Percentiles rank a stretch among this genome's conserved stretches.
phyloP scores from a whole-genome alignment of 2,888 invertebrate genomes.

The Alsophila aescularia region DNA sequence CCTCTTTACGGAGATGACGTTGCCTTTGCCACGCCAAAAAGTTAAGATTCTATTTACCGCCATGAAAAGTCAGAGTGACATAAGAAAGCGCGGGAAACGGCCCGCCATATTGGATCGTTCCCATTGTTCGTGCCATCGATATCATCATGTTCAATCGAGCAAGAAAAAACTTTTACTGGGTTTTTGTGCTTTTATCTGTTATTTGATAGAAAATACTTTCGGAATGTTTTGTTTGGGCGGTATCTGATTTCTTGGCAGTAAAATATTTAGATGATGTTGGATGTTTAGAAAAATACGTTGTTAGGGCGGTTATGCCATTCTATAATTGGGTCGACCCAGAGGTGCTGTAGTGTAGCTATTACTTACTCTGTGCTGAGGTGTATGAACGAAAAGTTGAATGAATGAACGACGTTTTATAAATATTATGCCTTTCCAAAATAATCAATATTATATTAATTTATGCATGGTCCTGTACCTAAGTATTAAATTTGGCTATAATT shows the following conservation, averaged over 20 bases:
- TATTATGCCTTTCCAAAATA: no score
- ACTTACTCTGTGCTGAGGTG: no score
- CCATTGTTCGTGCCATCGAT: slow-evolving; percentile 48
- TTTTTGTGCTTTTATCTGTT: slow-evolving; percentile 46
- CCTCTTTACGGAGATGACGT: no score
- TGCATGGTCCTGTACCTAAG: no score
- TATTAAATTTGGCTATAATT: no score
- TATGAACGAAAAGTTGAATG: no score
- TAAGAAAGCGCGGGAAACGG: slow-evolving; percentile 58
- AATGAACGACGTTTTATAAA: no score
- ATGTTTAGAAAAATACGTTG: not conserved
- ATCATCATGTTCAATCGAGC: slow-evolving; percentile 54
- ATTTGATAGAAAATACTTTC: slow-evolving; percentile 42
- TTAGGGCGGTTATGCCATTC: no score
- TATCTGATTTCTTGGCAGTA: slow-evolving; percentile 15
- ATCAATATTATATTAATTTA: no score
- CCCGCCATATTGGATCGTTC: slow-evolving; percentile 54
- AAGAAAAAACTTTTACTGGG: slow-evolving; percentile 51
- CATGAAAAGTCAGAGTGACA: slow-evolving; percentile 44
- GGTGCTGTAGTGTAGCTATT: no score
- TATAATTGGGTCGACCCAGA: no score
- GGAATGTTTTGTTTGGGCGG: slow-evolving; percentile 4
- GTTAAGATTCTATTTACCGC: slow-evolving; percentile 29
- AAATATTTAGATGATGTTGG: not conserved
- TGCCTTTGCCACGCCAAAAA: not conserved